Conservation (phyloP, 2,797 vertebrate species). For the Peromyscus melanophrys region DNA sequence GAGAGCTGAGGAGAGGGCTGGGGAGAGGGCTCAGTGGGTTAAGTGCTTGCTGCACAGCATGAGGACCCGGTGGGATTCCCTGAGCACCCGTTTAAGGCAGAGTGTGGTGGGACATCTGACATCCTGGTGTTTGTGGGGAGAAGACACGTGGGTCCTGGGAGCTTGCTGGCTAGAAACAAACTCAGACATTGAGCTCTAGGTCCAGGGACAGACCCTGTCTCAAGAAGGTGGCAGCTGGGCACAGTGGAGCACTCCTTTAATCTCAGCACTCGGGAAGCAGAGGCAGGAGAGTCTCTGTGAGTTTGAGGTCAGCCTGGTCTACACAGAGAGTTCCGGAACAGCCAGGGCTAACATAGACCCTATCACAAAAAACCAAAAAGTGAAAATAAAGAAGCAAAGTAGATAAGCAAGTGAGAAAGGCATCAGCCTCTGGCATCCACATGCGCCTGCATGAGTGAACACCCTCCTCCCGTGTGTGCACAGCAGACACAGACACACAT, state of each 20-base stretch:
- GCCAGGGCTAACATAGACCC: neutral
- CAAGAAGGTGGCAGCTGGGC: neutral
- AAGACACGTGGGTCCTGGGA: neutral
- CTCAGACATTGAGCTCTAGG: neutral
- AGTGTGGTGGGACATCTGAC: neutral
- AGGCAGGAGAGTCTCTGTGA: neutral
- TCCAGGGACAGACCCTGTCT: neutral
- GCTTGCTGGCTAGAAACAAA: neutral
- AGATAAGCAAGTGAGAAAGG: neutral
- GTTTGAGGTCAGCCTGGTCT: neutral
- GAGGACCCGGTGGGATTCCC: neutral
- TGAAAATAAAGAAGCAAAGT: neutral
- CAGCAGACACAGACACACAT: neutral
- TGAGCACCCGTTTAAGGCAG: neutral
- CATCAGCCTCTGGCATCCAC: neutral
- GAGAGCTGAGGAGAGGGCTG: too few relatives aligned
- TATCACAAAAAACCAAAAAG: neutral
- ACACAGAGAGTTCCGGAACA: neutral
- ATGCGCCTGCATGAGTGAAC: too few relatives aligned
- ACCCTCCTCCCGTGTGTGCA: neutral
- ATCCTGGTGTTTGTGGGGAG: too few relatives aligned
- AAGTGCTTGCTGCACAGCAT: neutral
- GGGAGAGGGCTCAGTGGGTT: neutral
- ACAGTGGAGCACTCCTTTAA: neutral
- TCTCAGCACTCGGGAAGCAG: neutral